Percentiles rank a stretch among this genome's conserved stretches.
Conservation (phyloP, 2,797 vertebrate species). For the Moxostoma hubbsi region DNA sequence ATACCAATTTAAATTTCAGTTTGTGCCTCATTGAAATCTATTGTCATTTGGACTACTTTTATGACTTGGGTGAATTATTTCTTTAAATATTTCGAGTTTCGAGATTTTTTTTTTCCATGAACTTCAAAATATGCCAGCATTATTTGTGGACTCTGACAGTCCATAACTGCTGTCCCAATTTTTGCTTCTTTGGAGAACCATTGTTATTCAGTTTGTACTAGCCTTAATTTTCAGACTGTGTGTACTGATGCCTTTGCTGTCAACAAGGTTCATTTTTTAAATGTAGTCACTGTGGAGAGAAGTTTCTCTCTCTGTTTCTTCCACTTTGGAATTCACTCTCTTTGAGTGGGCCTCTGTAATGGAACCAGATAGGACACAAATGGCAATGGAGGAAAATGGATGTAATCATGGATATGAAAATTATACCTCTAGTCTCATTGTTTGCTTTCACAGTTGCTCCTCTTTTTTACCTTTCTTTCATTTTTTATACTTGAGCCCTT, state of each 20-base stretch:
- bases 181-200: slow-evolving; percentile 7
- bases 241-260: background rate
- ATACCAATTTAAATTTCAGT: no score
- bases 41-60: no score
- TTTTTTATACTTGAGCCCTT: no score
- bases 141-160: background rate
- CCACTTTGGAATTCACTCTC: background rate
- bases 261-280: slow-evolving; percentile 5
- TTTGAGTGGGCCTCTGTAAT: background rate
- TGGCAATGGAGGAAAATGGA: slow-evolving; percentile 7
- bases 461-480: background rate
- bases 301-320: slow-evolving; percentile 1
- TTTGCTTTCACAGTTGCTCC: background rate
- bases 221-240: background rate
- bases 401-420: slow-evolving; percentile 35
- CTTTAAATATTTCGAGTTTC: no score
- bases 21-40: no score
- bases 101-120: background rate
- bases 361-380: slow-evolving; percentile 1
- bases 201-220: slow-evolving; percentile 24
- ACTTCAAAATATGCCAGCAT: background rate
- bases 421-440: background rate
- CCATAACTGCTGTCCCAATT: background rate
- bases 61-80: no score
- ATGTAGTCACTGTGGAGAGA: background rate